A percentile compares a stretch with the other conserved stretches of the same genome.
These are phyloP conservation scores for Danaus plexippus DNA, from an alignment of 1,140 invertebrate species.

Conservation along the genomic window DNA sequence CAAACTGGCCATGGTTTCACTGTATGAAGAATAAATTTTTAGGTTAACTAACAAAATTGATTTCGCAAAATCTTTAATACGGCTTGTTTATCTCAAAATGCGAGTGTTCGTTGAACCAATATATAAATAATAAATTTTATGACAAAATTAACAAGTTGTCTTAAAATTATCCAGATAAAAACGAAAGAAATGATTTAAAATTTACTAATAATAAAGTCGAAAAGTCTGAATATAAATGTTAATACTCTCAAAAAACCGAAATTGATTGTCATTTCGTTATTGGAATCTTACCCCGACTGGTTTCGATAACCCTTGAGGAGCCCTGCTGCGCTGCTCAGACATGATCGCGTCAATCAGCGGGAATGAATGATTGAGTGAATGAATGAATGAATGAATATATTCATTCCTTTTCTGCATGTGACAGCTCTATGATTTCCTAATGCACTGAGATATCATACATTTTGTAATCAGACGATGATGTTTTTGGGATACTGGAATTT, in stretches of 20 bases:
- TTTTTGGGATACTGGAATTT: too few species aligned
- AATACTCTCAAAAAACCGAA: background rate
- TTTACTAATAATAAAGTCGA: background rate
- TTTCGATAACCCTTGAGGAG: slow-evolving; percentile 58
- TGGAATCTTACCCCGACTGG: slow-evolving; percentile 41
- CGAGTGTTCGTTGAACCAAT: too few species aligned
- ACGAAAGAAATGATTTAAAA: slow-evolving; percentile 18
- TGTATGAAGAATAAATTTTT: too few species aligned
- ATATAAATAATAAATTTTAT: too few species aligned
- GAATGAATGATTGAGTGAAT: too few species aligned
- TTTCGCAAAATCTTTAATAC: too few species aligned
- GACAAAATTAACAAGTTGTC: too few species aligned
- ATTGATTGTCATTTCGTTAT: slow-evolving; percentile 20
- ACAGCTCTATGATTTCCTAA: slow-evolving; percentile 38
- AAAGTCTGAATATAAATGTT: background rate
- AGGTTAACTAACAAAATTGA: too few species aligned
- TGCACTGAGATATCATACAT: too few species aligned
- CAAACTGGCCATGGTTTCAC: slow-evolving; percentile 4
- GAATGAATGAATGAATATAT: slow-evolving; percentile 34
- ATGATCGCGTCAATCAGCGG: slow-evolving; percentile 56
- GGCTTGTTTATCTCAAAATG: too few species aligned
- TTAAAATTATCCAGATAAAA: too few species aligned
- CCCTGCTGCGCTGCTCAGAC: slow-evolving; percentile 55
- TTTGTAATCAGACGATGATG: too few species aligned
- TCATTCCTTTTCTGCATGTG: slow-evolving; percentile 35